Evolutionary conservation across 2,888 invertebrate species (phyloP), one percentile per base, ranked within the genome.

Genomic region (Hirtodrosophila confusa): DNA sequence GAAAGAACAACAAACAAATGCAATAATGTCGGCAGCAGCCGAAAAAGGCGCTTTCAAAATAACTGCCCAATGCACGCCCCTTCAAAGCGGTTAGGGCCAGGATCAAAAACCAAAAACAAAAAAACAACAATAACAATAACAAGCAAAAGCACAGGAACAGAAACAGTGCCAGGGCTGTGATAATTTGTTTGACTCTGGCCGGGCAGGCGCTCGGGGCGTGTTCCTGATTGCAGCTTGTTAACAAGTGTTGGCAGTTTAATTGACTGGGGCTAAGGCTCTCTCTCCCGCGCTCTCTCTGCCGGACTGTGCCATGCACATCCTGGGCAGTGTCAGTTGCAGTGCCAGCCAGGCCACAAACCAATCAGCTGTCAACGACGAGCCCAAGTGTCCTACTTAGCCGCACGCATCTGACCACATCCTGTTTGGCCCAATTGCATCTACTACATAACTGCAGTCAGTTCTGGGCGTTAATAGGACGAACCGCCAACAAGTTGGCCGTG

Each of bases 191-290:
- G 60, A 73, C 62, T 71, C 68, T 61, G 70, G 78, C 69, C 80
- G 17, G 67, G 58, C 39, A 64, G 77, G 73, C 70, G 88, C 89
- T 88, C 70, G 80, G 86, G 88, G 88, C 88, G 88, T 88, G 88
- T 85, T 79, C 77, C 88, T 87, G 88, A 88, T 89, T 87, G 88
- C 82, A 86, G 87, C 86, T 88, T 89, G 89, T 88, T 88, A 89
- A 88, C 89, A 89, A 89, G 87, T 89, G 89, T 89, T 89, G 88
- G 88, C 89, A 89, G 88, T 89, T 88, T 89, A 89, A 89, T 89
- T 88, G 89, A 88, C 88, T 85, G 55, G 29, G 67, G 49, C 40
- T 51, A 53, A 48, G 44, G 49, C 51, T 55, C 57, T 56, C 27
- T 3, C 6, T 48, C 35, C 35, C 12, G 17, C 17, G 1, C 17